Percentiles rank a stretch among this genome's conserved stretches.
Conservation (phyloP, 2,888 invertebrate species). For the Metalampra italica region DNA sequence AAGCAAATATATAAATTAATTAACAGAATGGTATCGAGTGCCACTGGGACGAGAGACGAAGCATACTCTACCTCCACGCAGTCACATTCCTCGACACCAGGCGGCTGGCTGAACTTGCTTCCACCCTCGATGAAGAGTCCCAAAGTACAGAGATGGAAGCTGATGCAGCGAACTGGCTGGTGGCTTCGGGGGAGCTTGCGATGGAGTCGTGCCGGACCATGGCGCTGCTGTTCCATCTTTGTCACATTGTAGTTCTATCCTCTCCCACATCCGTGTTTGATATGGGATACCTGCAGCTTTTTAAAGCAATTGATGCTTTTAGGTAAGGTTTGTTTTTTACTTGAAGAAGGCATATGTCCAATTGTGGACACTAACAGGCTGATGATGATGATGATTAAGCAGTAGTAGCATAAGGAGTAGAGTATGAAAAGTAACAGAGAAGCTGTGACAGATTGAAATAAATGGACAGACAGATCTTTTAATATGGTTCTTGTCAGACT, state of each 20-base stretch:
- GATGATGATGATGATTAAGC: no score
- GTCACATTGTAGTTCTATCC: slow-evolving; percentile 83
- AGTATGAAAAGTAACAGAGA: no score
- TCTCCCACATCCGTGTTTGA: slow-evolving; percentile 83
- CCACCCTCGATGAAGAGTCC: slow-evolving; percentile 47
- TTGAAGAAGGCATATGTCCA: no score
- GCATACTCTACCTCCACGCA: slow-evolving; percentile 75
- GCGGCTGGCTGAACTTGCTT: slow-evolving; percentile 45
- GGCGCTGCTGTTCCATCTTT: slow-evolving; percentile 87
- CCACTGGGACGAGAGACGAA: slow-evolving; percentile 74
- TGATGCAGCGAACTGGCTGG: slow-evolving; percentile 80
- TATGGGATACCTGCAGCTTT: slow-evolving; percentile 87
- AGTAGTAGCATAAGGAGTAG: no score
- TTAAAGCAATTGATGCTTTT: slow-evolving; percentile 87
- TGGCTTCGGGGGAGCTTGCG: slow-evolving; percentile 73
- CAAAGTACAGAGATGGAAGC: slow-evolving; percentile 50
- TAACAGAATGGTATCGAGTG: slow-evolving; percentile 77
- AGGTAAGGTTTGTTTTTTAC: slow-evolving; percentile 66
- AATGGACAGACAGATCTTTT: no score
- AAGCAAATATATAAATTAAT: no score
- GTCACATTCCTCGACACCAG: slow-evolving; percentile 65
- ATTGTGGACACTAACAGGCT: no score
- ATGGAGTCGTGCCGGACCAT: slow-evolving; percentile 82
- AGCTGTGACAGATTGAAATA: no score
- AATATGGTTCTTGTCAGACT: no score